phyloP scores from a whole-genome alignment of 2,888 invertebrate species.

The Celastrina argiolus region DNA sequence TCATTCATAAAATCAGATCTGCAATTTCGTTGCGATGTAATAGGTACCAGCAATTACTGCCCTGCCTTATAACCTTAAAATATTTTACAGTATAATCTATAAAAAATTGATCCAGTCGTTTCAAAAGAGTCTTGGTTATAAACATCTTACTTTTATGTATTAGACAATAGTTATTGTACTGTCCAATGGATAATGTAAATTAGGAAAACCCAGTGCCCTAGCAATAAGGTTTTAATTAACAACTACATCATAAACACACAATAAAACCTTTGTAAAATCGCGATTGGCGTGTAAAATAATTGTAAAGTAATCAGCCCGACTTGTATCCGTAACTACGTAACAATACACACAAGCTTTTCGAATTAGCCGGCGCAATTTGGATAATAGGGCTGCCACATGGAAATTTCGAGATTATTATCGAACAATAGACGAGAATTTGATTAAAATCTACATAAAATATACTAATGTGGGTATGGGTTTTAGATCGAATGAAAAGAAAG shows the following conservation, averaged over 20 bases:
- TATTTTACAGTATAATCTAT: no score
- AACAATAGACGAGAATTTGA: conserved; percentile 19
- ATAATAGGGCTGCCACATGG: conserved; percentile 33
- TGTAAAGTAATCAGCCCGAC: conserved; percentile 10
- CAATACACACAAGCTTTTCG: conserved; percentile 46
- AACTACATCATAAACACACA: conserved; percentile 23
- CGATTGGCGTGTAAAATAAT: conserved; percentile 5
- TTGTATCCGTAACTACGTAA: background rate
- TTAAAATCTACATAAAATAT: conserved; percentile 17
- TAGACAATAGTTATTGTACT: no score
- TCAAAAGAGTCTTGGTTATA: no score
- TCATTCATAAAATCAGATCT: no score
- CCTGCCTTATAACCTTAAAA: no score
- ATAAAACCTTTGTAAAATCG: conserved; percentile 3
- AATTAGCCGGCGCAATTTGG: conserved; percentile 52
- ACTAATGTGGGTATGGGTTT: conserved; percentile 18
- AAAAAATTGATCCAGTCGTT: no score
- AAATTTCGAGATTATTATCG: conserved; percentile 20
- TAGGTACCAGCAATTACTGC: no score
- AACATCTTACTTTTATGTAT: no score
- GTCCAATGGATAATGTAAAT: background rate
- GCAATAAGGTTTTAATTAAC: conserved; percentile 21
- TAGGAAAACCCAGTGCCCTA: background rate
- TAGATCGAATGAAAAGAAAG: conserved; percentile 6
- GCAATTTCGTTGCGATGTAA: no score